Conservation (phyloP, 64 coral and sea anemone species). For the Dendronephthya gigantea region DNA sequence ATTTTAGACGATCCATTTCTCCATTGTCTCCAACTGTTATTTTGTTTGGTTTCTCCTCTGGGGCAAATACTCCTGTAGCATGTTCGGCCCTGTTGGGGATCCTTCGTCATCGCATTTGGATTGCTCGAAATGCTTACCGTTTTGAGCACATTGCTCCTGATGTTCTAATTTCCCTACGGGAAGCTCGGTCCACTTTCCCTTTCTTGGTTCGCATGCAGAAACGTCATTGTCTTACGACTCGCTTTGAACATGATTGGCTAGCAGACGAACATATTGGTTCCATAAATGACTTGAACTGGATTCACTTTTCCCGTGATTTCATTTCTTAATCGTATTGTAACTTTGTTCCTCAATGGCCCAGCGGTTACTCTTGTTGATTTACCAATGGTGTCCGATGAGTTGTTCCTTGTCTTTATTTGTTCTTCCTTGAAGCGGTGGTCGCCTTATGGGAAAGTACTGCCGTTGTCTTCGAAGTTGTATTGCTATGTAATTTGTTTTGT, state of each 20-base stretch:
- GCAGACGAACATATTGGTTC: background rate
- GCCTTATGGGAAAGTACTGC: too few relatives aligned
- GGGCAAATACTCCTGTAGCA: background rate
- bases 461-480: too few relatives aligned
- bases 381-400: too few relatives aligned
- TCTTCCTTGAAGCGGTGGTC: too few relatives aligned
- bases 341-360: too few relatives aligned
- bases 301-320: background rate
- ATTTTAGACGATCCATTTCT: background rate
- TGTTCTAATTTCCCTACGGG: background rate
- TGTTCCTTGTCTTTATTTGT: too few relatives aligned
- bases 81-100: background rate
- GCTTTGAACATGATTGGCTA: background rate
- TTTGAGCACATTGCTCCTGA: background rate
- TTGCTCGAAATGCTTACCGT: background rate
- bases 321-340: background rate
- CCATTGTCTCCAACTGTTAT: background rate
- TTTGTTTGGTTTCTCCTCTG: background rate
- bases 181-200: background rate
- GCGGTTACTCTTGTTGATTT: too few relatives aligned
- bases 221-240: background rate
- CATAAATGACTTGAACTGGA: background rate
- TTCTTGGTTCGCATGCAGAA: background rate
- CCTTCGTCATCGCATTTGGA: background rate
- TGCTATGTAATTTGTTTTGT: too few relatives aligned